Percentiles rank a stretch among this genome's conserved stretches.
phyloP scores from a whole-genome alignment of 2,113 vertebrate species.

The Alethe castanea region DNA sequence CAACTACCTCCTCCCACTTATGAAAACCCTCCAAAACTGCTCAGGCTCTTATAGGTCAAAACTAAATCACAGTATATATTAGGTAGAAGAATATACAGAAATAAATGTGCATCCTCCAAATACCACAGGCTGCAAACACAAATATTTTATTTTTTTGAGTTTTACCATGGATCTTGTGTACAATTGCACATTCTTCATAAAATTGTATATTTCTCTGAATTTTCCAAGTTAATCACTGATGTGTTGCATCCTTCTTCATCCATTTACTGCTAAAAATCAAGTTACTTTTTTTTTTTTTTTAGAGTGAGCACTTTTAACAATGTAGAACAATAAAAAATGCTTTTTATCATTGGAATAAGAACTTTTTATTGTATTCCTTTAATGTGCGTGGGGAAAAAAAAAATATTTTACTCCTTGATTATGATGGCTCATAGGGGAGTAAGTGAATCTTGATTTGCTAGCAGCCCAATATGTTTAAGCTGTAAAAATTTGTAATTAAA shows the following conservation, averaged over 20 bases:
- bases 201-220: background rate
- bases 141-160: background rate
- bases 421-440: background rate
- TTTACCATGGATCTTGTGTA: background rate
- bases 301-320: background rate
- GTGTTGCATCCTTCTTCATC: background rate
- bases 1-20: accelerated
- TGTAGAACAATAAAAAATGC: background rate
- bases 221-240: background rate
- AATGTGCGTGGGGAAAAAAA: background rate
- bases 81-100: background rate
- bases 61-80: background rate
- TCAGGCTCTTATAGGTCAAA: background rate
- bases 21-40: background rate
- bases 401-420: background rate
- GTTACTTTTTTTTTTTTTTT: background rate
- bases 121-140: background rate
- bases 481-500: conserved; percentile 11
- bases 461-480: background rate
- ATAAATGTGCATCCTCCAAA: background rate
- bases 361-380: background rate
- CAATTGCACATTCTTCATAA: background rate
- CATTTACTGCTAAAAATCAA: background rate
- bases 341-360: background rate
- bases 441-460: background rate